Conservation (phyloP, 2,888 invertebrate genomes). For the Cephus pulcher region DNA sequence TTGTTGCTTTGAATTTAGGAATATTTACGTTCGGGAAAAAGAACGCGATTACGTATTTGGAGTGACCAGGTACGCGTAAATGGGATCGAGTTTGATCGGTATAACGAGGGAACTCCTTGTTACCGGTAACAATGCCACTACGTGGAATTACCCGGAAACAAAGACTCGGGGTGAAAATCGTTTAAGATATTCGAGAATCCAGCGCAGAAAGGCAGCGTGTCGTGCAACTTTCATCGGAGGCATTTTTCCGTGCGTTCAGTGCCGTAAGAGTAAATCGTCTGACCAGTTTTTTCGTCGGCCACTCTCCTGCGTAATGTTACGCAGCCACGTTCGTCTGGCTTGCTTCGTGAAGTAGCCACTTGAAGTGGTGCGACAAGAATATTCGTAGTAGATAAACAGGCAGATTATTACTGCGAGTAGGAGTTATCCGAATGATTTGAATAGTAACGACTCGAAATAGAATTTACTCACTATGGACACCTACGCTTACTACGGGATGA, state of each 20-base stretch:
- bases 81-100: background rate
- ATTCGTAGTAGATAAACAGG: background rate
- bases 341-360: background rate
- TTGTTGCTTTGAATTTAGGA: background rate
- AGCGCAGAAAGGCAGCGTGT: background rate
- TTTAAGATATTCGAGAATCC: background rate
- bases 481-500: conserved; percentile 19
- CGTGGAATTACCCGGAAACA: background rate
- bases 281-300: conserved; percentile 25
- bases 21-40: background rate
- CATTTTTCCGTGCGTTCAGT: conserved; percentile 28
- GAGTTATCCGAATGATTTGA: background rate
- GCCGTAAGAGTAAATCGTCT: conserved; percentile 26
- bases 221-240: conserved; percentile 27
- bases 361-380: background rate
- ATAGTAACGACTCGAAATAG: background rate
- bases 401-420: background rate
- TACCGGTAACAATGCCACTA: background rate
- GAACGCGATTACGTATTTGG: background rate
- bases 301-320: conserved; percentile 20
- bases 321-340: background rate
- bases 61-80: background rate
- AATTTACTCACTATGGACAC: conserved; percentile 13
- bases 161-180: background rate
- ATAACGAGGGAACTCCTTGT: background rate